Conservation (phyloP, 64 coral and sea anemone species). For the Montipora cactus region DNA sequence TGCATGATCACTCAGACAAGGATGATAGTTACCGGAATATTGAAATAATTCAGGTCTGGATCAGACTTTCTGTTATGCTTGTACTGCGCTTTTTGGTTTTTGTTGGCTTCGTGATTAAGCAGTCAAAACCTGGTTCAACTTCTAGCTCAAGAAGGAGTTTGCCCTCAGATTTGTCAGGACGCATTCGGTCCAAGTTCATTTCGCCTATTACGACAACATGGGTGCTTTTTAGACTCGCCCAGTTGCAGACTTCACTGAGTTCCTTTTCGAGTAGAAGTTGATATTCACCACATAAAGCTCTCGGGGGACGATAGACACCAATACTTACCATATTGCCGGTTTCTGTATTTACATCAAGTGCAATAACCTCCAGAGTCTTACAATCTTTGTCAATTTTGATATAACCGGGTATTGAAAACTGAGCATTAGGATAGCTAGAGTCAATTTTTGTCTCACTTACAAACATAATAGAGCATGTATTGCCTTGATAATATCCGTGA, state of each 20-base stretch:
- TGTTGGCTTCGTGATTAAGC: too few relatives aligned
- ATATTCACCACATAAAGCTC: slow-evolving; percentile 34
- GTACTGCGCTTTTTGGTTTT: too few relatives aligned
- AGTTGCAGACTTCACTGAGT: slow-evolving; percentile 60
- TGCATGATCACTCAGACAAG: too few relatives aligned
- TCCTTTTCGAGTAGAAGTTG: slow-evolving; percentile 50
- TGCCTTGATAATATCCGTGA: slow-evolving; percentile 16
- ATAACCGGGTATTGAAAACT: slow-evolving; percentile 38
- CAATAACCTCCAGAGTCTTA: slow-evolving; percentile 53
- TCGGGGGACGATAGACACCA: background rate
- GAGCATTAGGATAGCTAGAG: slow-evolving; percentile 3
- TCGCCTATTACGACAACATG: slow-evolving; percentile 12
- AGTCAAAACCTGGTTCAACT: too few relatives aligned
- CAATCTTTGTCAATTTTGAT: slow-evolving; percentile 34
- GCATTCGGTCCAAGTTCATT: too few relatives aligned
- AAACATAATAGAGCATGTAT: background rate
- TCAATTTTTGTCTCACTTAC: slow-evolving; percentile 62
- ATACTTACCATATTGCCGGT: slow-evolving; percentile 38
- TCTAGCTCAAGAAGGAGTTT: too few relatives aligned
- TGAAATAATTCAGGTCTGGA: too few relatives aligned
- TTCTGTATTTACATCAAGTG: slow-evolving; percentile 43
- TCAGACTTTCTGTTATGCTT: too few relatives aligned
- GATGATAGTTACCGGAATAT: too few relatives aligned
- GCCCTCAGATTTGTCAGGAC: too few relatives aligned
- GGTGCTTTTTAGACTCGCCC: slow-evolving; percentile 54